Conservation (phyloP, 2,888 invertebrate species). For the Plagodis pulveraria region DNA sequence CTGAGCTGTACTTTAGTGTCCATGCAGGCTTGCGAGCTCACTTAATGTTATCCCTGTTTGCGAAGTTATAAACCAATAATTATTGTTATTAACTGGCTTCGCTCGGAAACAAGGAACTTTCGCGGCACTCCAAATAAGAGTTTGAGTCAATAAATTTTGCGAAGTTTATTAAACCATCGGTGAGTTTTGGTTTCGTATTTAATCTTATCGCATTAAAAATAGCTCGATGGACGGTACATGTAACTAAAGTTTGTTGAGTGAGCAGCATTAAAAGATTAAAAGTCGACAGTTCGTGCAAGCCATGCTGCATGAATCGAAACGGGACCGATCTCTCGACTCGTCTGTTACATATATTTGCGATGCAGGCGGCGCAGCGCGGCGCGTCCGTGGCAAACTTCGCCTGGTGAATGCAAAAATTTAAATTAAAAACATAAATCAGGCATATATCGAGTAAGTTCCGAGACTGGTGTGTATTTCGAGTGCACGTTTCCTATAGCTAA, state of each 20-base stretch:
- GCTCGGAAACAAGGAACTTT: constrained; percentile 23
- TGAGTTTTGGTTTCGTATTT: constrained; percentile 11
- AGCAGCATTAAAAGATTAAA: constrained; percentile 85
- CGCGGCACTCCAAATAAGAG: constrained; percentile 1
- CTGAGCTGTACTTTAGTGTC: constrained; percentile 68
- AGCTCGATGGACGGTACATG: constrained; percentile 50
- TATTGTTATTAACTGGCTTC: constrained; percentile 43
- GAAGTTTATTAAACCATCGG: constrained; percentile 16
- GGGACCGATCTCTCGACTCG: constrained; percentile 73
- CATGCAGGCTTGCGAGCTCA: constrained; percentile 62
- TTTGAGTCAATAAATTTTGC: constrained; percentile 3
- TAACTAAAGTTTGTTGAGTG: constrained; percentile 75
- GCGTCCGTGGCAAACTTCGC: constrained; percentile 80
- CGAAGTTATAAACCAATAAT: constrained; percentile 54
- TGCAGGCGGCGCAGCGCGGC: constrained; percentile 81
- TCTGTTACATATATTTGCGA: constrained; percentile 80
- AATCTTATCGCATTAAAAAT: constrained; percentile 47
- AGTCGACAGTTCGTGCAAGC: constrained; percentile 78
- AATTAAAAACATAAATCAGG: constrained; percentile 86
- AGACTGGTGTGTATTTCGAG: constrained; percentile 79
- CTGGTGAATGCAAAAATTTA: constrained; percentile 85
- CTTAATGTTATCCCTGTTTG: constrained; percentile 64
- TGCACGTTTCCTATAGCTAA: constrained; percentile 50
- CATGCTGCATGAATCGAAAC: constrained; percentile 71
- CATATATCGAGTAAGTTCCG: constrained; percentile 83